Conservation (phyloP, 1,140 invertebrate species). For the Drosophila parabipectinata region DNA sequence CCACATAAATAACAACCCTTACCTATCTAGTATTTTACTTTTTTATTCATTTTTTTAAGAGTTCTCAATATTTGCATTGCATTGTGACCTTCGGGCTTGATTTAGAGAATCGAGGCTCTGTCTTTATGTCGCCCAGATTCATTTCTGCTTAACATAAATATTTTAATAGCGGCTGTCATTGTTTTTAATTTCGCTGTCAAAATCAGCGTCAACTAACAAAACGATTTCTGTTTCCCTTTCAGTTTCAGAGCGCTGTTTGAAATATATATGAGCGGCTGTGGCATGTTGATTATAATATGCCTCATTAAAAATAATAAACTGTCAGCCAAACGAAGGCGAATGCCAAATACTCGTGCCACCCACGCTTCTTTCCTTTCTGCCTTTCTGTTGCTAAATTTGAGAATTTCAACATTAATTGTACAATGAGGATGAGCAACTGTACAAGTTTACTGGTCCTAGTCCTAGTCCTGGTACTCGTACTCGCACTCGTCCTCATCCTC, state of each 20-base stretch:
- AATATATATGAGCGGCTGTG: conserved; percentile 26
- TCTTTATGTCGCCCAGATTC: conserved; percentile 17
- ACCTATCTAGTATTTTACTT: conserved; percentile 4
- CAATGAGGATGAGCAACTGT: conserved; percentile 64
- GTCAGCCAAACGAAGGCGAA: conserved; percentile 70
- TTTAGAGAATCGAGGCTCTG: background rate
- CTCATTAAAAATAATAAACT: conserved; percentile 82
- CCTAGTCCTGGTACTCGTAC: conserved; percentile 34
- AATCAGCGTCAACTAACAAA: conserved; percentile 55
- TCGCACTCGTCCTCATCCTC: conserved; percentile 3
- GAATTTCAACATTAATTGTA: conserved; percentile 76
- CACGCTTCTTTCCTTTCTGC: conserved; percentile 1
- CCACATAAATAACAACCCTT: conserved; percentile 33
- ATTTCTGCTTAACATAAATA: conserved; percentile 36
- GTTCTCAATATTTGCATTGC: conserved; percentile 31
- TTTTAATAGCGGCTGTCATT: conserved; percentile 47
- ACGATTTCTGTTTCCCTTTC: conserved; percentile 28
- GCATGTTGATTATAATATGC: conserved; percentile 74
- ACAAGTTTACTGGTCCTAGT: conserved; percentile 51
- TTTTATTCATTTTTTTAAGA: background rate
- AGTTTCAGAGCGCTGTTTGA: conserved; percentile 5
- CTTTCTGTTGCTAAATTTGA: conserved; percentile 41
- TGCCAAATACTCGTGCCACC: conserved; percentile 49
- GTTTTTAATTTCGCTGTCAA: conserved; percentile 68
- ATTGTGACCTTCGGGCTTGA: conserved; percentile 28